Base-by-base conservation (phyloP, 2,888 invertebrate genomes). In the Eurytoma adleriae region DNA sequence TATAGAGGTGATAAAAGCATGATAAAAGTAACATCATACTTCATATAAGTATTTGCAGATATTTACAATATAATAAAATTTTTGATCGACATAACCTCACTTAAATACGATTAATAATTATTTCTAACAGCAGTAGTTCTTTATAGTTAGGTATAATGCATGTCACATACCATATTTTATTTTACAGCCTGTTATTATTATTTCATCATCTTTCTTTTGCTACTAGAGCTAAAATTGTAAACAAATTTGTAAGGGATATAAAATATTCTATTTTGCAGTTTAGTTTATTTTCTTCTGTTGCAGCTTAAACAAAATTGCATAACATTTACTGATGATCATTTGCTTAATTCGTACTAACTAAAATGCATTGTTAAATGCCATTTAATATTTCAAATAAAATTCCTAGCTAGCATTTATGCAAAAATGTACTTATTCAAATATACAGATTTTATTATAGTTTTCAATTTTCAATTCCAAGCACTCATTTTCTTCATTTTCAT, bases 381-480 rank as follows among this genome's bases (percentile, higher is more conserved):
- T 20, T 67, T 48, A 67, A 57, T 18, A 62, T 76, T 76, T 69
- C 18, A 62, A 76, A n/a, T 40, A 56, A 76, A 56, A 7, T 40
- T 76, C 40, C 18, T 62, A 69, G 10, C 20, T 52, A 68, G 61
- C 18, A 52, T 50, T 76, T 56, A 61, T 67, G 62, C 12, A 4
- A 50, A 74, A 50, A 20, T 66, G 40, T 56, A 48, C 54, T 57
- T 57, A 40, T 10, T 40, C 40, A 40, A 40, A 40, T 40, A 56
- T 67, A 64, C 48, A 66, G 24, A n/a, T 27, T 57, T 75, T 52
- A 24, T 16, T 12, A 50, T n/a, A 67, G 18, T 52, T 72, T 71
- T 68, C 61, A 77, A 78, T 52, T 78, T 71, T 68, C 68, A 77
- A 78, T 78, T 72, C 59, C 72, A 72, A 72, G 61, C 73, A 68